Conservation (phyloP, 2,113 vertebrate species). For the Acanthisitta chloris region DNA sequence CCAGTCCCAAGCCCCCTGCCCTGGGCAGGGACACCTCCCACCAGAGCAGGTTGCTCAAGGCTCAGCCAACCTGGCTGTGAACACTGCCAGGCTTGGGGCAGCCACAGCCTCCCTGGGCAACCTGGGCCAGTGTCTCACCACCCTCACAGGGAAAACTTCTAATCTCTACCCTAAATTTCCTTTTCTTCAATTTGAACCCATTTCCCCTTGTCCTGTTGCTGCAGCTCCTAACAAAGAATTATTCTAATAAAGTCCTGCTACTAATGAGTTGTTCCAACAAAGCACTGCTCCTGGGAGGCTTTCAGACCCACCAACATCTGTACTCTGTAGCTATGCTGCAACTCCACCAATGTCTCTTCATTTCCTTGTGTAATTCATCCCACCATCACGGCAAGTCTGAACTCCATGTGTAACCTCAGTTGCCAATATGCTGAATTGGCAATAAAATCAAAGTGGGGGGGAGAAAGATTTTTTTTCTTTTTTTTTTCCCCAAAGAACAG, state of each 20-base stretch:
- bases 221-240: no score
- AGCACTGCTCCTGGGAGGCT: neutral
- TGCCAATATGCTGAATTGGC: slow-evolving; percentile 59
- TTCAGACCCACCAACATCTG: neutral
- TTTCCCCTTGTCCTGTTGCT: no score
- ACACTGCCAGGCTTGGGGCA: no score
- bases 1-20: no score
- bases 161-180: no score
- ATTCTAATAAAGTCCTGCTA: neutral
- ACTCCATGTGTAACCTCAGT: neutral
- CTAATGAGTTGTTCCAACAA: neutral
- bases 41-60: no score
- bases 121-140: no score
- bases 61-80: no score
- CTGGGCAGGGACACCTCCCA: no score
- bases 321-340: neutral
- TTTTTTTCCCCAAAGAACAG: slow-evolving; percentile 75
- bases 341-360: neutral
- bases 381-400: neutral
- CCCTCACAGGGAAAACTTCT: no score
- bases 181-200: no score
- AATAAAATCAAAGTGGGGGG: slow-evolving; percentile 55
- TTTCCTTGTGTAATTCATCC: neutral
- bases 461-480: slow-evolving; percentile 72
- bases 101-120: no score